Percentiles rank a stretch among this genome's conserved stretches.
phyloP scores from a whole-genome alignment of 2,888 invertebrate genomes.

The Calameuta pallipes region DNA sequence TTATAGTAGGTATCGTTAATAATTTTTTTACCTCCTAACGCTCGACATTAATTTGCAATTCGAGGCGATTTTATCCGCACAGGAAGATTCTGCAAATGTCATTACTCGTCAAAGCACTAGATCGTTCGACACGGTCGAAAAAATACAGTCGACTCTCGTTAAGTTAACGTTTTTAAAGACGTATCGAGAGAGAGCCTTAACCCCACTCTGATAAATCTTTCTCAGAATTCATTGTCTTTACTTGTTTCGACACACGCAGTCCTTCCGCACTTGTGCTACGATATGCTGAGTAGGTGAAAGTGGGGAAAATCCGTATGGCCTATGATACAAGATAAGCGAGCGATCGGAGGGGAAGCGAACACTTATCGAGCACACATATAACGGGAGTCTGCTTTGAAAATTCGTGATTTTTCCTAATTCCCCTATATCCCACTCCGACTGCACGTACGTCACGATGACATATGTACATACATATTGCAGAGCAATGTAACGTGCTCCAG shows the following conservation, averaged over 20 bases:
- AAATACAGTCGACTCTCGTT: neutral
- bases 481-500: neutral
- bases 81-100: neutral
- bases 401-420: neutral
- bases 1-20: neutral
- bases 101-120: neutral
- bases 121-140: neutral
- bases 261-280: too few species aligned
- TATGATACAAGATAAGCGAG: too few species aligned
- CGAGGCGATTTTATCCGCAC: neutral
- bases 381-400: too few species aligned
- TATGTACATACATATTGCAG: neutral
- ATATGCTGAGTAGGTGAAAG: too few species aligned
- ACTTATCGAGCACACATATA: too few species aligned
- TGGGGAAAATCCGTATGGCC: too few species aligned
- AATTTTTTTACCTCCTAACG: neutral
- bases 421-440: neutral
- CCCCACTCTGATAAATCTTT: too few species aligned
- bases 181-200: too few species aligned
- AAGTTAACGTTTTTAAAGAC: too few species aligned
- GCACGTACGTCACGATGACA: neutral
- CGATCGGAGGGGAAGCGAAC: too few species aligned
- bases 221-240: too few species aligned
- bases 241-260: too few species aligned
- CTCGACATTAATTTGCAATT: neutral